Conservation (phyloP, 2,113 vertebrate genomes). For the Hippocampus abdominalis region DNA sequence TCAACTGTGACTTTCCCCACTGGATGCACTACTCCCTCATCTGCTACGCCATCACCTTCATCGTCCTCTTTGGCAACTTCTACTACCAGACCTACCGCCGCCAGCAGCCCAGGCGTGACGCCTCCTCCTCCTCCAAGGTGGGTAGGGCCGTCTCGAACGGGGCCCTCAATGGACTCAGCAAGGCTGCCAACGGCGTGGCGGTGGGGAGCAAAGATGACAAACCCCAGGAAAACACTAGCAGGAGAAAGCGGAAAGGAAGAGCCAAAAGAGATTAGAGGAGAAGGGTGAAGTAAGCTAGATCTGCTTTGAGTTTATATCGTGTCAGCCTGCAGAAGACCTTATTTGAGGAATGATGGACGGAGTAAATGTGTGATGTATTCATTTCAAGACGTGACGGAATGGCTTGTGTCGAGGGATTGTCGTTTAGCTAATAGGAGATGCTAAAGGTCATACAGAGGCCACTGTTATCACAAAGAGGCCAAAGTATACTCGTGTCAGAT, state of each 20-base stretch:
- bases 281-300: constrained; percentile 39
- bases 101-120: constrained; percentile 81
- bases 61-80: constrained; percentile 95
- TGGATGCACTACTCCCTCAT: constrained; percentile 99
- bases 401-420: constrained; percentile 31
- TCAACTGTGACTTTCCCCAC: constrained; percentile 97
- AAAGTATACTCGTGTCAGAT: constrained; percentile 36
- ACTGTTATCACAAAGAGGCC: constrained; percentile 20
- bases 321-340: constrained; percentile 44
- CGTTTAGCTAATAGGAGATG: constrained; percentile 28
- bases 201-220: constrained; percentile 81
- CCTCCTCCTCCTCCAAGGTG: constrained; percentile 66
- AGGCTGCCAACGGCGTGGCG: constrained; percentile 75
- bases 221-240: constrained; percentile 79
- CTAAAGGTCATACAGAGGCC: constrained; percentile 25
- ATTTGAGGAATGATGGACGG: constrained; percentile 39
- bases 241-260: constrained; percentile 89
- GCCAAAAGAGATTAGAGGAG: constrained; percentile 88
- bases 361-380: constrained; percentile 35
- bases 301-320: constrained; percentile 34
- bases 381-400: constrained; percentile 51
- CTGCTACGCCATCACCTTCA: constrained; percentile 94
- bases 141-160: constrained; percentile 82
- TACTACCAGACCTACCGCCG: constrained; percentile 97
- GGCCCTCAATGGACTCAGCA: constrained; percentile 81